phyloP scores from a whole-genome alignment of 2,888 invertebrate species.

The Falcaria lacertinaria region DNA sequence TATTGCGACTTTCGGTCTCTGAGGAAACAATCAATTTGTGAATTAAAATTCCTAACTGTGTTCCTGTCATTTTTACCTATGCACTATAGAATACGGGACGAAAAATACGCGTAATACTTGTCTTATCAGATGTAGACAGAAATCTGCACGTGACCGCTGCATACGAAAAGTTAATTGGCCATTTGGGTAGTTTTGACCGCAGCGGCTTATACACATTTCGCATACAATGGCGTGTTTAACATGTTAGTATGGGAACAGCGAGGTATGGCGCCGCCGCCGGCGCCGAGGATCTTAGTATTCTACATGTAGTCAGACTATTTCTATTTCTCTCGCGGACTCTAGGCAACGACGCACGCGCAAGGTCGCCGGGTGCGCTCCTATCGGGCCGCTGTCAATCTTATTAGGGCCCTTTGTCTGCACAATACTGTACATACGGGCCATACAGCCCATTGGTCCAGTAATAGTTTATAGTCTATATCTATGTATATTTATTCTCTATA shows the following conservation, averaged over 20 bases:
- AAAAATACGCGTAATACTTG: no score
- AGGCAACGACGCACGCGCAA: constrained; percentile 59
- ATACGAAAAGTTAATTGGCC: constrained; percentile 28
- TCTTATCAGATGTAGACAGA: constrained; percentile 1
- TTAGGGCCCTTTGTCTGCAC: constrained; percentile 36
- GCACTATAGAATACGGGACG: no score
- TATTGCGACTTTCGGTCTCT: no score
- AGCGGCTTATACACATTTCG: constrained; percentile 32
- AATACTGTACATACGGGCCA: constrained; percentile 35
- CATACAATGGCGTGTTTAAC: constrained; percentile 52
- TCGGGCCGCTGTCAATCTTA: constrained; percentile 52
- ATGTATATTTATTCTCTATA: no score
- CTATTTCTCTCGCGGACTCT: constrained; percentile 35
- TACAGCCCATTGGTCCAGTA: no score
- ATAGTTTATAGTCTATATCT: no score
- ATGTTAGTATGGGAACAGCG: constrained; percentile 36
- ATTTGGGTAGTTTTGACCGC: constrained; percentile 27
- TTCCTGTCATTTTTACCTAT: no score
- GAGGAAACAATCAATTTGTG: no score
- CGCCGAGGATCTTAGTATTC: constrained; percentile 53
- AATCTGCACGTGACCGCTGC: neutral
- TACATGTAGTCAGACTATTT: constrained; percentile 41
- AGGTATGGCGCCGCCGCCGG: constrained; percentile 41
- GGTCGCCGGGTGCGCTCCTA: constrained; percentile 68
- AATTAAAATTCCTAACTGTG: no score